phyloP scores from a whole-genome alignment of 2,888 invertebrate genomes.

The Trissolcus japonicus region DNA sequence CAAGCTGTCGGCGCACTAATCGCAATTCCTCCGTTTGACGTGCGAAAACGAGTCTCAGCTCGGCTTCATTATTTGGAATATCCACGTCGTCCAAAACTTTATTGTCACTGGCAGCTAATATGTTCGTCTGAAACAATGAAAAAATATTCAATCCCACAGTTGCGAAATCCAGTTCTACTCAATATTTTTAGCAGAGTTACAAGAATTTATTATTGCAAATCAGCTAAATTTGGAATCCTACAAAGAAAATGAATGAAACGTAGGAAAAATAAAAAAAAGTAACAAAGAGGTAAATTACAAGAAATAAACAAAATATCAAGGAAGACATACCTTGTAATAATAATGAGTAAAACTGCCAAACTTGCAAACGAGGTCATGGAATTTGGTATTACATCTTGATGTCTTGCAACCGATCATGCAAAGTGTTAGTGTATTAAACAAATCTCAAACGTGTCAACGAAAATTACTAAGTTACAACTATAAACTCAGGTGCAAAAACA shows the following conservation, averaged over 20 bases:
- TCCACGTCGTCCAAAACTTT: conserved; percentile 69
- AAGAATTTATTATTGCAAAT: too few species aligned
- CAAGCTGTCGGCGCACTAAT: conserved; percentile 85
- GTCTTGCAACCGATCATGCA: conserved; percentile 71
- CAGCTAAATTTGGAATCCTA: too few species aligned
- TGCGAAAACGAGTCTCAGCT: conserved; percentile 87
- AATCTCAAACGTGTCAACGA: conserved; percentile 17
- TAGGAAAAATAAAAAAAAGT: too few species aligned
- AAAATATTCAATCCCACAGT: neutral
- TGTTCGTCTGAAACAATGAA: conserved; percentile 67
- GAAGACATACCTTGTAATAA: conserved; percentile 67
- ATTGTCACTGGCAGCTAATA: conserved; percentile 69
- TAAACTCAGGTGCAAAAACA: neutral
- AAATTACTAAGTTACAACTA: neutral
- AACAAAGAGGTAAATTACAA: too few species aligned
- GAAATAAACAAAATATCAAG: too few species aligned
- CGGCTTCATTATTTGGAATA: conserved; percentile 73
- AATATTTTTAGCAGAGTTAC: too few species aligned
- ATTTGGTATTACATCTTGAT: conserved; percentile 70
- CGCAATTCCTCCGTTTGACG: conserved; percentile 88
- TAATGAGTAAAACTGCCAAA: conserved; percentile 66
- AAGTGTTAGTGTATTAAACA: conserved; percentile 71
- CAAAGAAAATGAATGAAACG: too few species aligned
- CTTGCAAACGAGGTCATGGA: conserved; percentile 72
- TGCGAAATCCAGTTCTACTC: too few species aligned